Evolutionary conservation across 2,113 vertebrate genomes (phyloP).

Genomic region (Uria aalge): DNA sequence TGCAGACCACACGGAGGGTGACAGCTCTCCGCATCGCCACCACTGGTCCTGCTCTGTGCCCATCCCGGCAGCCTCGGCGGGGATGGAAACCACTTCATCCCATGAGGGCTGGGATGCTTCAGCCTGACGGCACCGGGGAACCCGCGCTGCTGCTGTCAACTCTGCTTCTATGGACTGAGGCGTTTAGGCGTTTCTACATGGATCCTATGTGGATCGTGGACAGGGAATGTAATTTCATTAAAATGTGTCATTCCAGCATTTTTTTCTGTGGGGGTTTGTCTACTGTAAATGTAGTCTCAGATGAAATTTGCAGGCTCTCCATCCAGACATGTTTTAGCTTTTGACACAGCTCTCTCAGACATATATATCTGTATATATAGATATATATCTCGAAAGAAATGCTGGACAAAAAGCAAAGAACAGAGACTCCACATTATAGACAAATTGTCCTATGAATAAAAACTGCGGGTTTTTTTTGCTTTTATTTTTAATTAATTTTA

Average conservation of each 20-base stretch:
- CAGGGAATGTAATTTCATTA: neutral
- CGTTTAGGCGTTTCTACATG: neutral
- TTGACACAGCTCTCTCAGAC: conserved; percentile 5
- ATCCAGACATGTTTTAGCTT: neutral
- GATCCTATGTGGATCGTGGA: neutral
- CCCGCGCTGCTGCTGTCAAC: neutral
- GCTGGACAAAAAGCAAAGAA: conserved; percentile 10
- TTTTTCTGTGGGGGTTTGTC: neutral
- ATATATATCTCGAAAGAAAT: neutral
- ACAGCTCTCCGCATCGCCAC: neutral
- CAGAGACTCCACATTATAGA: neutral
- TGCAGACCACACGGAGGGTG: accelerated
- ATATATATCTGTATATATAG: neutral
- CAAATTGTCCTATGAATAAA: neutral
- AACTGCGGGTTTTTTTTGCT: neutral
- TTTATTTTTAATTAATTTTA: conserved; percentile 7
- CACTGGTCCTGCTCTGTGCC: neutral
- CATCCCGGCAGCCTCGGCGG: accelerated
- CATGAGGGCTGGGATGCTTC: neutral
- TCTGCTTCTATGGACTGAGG: neutral
- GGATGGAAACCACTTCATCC: neutral
- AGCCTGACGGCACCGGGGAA: neutral
- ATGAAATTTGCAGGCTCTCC: neutral
- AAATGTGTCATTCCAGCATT: neutral
- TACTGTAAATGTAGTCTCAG: neutral